Conservation (phyloP, 30 jellyfish, hydroid and myxozoan genomes). For the Rhopilema esculentum region DNA sequence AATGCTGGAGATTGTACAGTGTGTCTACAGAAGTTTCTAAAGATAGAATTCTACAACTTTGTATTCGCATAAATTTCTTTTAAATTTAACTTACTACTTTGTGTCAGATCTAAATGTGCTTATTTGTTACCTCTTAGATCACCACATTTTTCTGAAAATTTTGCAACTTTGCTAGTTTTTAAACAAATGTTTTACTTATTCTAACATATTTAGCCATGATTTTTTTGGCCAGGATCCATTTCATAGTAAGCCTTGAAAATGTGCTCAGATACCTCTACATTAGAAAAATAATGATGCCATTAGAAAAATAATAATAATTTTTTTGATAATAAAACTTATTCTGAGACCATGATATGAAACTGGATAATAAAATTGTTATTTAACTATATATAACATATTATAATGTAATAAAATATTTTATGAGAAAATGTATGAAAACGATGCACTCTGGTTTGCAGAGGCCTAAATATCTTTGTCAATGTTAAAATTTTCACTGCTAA, state of each 20-base stretch:
- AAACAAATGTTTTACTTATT: not conserved
- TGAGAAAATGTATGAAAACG: not conserved
- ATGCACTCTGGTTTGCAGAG: not conserved
- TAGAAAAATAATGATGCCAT: not conserved
- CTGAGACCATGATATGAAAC: not conserved
- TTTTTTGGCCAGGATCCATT: not conserved
- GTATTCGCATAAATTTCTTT: not conserved
- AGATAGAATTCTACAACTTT: not conserved
- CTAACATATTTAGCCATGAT: not conserved
- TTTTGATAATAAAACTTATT: not conserved
- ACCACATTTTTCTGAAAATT: not conserved
- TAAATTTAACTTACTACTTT: too few relatives aligned
- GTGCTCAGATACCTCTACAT: not conserved
- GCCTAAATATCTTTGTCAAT: not conserved
- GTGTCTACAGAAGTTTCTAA: not conserved
- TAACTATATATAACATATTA: not conserved
- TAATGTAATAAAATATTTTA: not conserved
- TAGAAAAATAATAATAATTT: not conserved
- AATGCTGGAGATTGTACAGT: not conserved
- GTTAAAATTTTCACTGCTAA: not conserved
- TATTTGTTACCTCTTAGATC: too few relatives aligned
- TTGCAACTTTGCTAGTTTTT: not conserved
- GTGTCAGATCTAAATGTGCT: too few relatives aligned
- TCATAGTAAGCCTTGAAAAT: not conserved
- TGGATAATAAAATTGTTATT: not conserved